Evolutionary conservation across 1,140 invertebrate genomes (phyloP), one percentile per base, ranked within the genome.

Genomic region (Drosophila takahashii): DNA sequence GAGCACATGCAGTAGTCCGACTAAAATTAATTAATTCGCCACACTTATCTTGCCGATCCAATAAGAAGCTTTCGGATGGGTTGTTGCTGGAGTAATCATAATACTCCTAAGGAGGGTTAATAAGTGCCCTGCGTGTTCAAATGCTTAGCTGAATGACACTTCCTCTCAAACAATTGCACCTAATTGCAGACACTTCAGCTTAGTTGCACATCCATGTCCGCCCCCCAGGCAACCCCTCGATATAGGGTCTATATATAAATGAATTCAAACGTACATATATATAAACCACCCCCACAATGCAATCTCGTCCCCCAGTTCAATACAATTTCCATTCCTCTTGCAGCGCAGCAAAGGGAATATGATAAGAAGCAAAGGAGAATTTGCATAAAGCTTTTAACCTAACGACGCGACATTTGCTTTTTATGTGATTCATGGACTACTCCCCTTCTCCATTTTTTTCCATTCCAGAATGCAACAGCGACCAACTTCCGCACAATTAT

Each of bases 401-500:
- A 65, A 70, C 62, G 70, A 83, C 56, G 70, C 42, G 56, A 77
- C 60, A 66, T 81, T 77, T 77, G 60, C 47, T 81, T 77, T 67
- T 81, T 77, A 81, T 81, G 70, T 77, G 65, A 77, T 62, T 77
- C 76, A 78, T 62, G 39, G 62, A 8, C 9, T 22, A 8, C 9
- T 22, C 22, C 22, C 13, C 1, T 7, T 60, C 32, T 27, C 29
- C 18, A 29, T 34, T 18, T 26, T 51, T 39, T 27, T 37, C 9
- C 15, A n/a, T 2, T 15, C 18, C 9, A 27, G 16, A 75, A 26
- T 76, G 71, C 60, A 65, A 29, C 66, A 45, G 26, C 44, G 11
- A 29, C 34, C 73, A 59, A 50, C 65, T 78, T 85, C 77, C 70
- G 75, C 66, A 54, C 78, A 87, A 87, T 87, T 81, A 87, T 87